Percentiles rank a stretch among this genome's conserved stretches.
These are phyloP conservation scores for Leptura quadrifasciata DNA, from an alignment of 2,888 invertebrate species.

Conservation along the genomic window DNA sequence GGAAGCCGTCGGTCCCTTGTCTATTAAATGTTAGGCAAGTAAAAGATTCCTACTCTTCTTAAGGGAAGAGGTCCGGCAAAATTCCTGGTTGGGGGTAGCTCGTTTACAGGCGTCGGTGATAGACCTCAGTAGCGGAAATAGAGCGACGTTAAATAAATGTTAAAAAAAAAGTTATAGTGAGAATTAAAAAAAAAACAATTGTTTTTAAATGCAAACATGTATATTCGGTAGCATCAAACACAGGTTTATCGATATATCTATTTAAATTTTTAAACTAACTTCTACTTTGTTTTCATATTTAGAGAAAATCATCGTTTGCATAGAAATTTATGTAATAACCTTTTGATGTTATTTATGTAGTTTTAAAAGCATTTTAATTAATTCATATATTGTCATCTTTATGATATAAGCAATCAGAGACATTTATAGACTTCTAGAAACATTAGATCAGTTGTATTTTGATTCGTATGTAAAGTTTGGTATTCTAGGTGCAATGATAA, in stretches of 20 bases:
- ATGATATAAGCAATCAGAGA: background rate
- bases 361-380: background rate
- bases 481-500: background rate
- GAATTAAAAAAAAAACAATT: background rate
- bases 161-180: too few relatives aligned
- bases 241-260: too few relatives aligned
- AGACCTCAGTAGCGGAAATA: too few relatives aligned
- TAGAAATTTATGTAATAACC: background rate
- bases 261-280: too few relatives aligned
- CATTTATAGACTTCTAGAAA: background rate
- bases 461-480: slow-evolving; percentile 19
- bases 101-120: too few relatives aligned
- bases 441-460: slow-evolving; percentile 29
- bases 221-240: background rate
- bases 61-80: too few relatives aligned
- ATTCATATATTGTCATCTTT: background rate
- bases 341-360: background rate
- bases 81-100: too few relatives aligned
- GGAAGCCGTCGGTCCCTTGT: too few relatives aligned
- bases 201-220: background rate
- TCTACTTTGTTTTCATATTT: too few relatives aligned
- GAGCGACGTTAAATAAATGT: too few relatives aligned
- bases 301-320: background rate
- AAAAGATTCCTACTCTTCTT: too few relatives aligned
- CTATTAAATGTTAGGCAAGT: too few relatives aligned